Conservation (phyloP, 2,113 vertebrate species). For the Bambusicola thoracicus region DNA sequence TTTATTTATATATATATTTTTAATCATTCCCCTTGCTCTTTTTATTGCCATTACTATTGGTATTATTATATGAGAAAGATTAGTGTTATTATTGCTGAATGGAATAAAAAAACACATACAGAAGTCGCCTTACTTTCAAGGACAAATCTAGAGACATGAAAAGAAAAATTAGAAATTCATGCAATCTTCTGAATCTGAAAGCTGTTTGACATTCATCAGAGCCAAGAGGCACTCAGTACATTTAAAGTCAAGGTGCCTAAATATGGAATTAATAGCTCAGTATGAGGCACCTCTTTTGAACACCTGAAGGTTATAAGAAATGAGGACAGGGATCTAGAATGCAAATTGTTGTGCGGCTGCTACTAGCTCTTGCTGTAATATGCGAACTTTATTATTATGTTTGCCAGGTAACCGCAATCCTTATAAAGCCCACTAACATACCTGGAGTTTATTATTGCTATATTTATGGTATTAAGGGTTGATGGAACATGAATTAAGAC, state of each 20-base stretch:
- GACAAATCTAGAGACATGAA: not conserved
- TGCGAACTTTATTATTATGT: constrained; percentile 23
- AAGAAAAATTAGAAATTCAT: not conserved
- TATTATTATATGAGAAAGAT: not conserved
- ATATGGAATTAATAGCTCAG: constrained; percentile 62
- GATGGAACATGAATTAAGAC: not conserved
- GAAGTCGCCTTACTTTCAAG: not conserved
- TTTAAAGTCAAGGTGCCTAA: constrained; percentile 62
- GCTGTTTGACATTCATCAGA: constrained; percentile 52
- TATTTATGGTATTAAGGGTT: constrained; percentile 18
- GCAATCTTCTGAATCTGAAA: constrained; percentile 7
- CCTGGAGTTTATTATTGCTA: not conserved
- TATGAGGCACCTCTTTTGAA: constrained; percentile 53
- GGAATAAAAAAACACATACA: not conserved
- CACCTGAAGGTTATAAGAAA: constrained; percentile 68
- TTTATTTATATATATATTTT: no score
- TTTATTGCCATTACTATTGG: not conserved
- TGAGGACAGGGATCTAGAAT: constrained; percentile 25
- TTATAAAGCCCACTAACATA: not conserved
- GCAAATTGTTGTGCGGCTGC: constrained; percentile 13
- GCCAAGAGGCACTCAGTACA: constrained; percentile 34
- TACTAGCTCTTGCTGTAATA: constrained; percentile 4
- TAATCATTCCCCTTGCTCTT: not conserved
- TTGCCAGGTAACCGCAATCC: constrained; percentile 12
- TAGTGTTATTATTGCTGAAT: not conserved